A percentile compares a stretch with the other conserved stretches of the same genome.
Conservation (phyloP, 2,113 vertebrate species). For the Gymnocephalus cernua region DNA sequence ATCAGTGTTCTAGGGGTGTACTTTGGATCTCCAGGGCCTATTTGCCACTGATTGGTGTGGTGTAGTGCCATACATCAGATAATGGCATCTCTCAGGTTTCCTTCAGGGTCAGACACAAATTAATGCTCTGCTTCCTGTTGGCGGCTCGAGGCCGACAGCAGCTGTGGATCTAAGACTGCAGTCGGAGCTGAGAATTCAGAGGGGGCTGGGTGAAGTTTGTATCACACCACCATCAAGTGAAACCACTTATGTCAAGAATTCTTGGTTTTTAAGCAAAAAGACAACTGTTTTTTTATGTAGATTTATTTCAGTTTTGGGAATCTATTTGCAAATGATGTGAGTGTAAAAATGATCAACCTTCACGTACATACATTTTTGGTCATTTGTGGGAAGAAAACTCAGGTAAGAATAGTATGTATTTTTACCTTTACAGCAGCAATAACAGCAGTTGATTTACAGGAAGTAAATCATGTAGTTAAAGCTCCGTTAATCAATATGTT, state of each 20-base stretch:
- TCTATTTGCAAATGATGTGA: not conserved
- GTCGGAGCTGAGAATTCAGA: constrained; percentile 41
- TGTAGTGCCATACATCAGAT: constrained; percentile 74
- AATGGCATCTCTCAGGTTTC: constrained; percentile 82
- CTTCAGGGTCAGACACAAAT: constrained; percentile 82
- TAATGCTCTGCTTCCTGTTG: constrained; percentile 78
- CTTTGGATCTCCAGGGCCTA: constrained; percentile 71
- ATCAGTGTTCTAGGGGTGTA: constrained; percentile 55
- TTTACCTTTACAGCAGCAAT: not conserved
- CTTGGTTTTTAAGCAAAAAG: constrained; percentile 18
- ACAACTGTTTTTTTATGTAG: not conserved
- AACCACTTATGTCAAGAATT: constrained; percentile 30
- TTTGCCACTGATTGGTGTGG: constrained; percentile 75
- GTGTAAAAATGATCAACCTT: not conserved
- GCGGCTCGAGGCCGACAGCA: constrained; percentile 69
- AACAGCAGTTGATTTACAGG: not conserved
- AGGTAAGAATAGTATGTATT: not conserved
- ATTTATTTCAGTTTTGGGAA: not conserved
- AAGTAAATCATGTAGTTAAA: not conserved
- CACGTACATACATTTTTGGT: not conserved
- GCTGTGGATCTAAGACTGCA: constrained; percentile 59
- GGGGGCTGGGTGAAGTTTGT: constrained; percentile 8
- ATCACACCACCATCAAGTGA: constrained; percentile 9
- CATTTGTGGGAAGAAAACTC: not conserved
- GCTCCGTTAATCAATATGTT: not conserved